Evolutionary conservation across 2,113 vertebrate genomes (phyloP).

Genomic region (Pseudonaja textilis): DNA sequence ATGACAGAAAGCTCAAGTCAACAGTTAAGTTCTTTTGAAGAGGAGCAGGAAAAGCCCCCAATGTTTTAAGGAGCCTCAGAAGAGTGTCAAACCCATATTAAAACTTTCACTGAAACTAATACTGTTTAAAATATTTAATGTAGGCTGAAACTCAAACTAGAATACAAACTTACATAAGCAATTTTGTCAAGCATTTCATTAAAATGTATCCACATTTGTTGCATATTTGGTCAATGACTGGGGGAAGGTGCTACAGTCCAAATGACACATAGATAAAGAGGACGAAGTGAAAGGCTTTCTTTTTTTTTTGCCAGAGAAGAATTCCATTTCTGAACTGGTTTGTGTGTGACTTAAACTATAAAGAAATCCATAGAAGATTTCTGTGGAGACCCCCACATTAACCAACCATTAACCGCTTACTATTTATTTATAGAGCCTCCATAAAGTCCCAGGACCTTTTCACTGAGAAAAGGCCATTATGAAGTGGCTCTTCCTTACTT

Average conservation of each 20-base stretch:
- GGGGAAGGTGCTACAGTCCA: neutral
- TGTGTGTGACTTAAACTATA: neutral
- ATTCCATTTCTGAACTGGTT: neutral
- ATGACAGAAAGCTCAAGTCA: neutral
- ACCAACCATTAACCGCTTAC: neutral
- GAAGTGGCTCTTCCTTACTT: neutral
- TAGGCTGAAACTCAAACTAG: neutral
- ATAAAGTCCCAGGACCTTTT: no score
- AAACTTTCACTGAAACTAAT: neutral
- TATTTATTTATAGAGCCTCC: no score
- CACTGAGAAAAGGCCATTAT: neutral
- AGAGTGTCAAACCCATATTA: neutral
- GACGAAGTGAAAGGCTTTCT: neutral
- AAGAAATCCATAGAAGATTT: no score
- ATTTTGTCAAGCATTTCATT: neutral
- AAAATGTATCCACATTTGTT: neutral
- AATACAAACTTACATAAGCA: neutral
- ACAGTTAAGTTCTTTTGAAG: neutral
- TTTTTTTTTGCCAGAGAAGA: neutral
- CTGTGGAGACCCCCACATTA: neutral
- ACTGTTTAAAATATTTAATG: neutral
- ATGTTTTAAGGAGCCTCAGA: neutral
- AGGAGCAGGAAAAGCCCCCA: neutral
- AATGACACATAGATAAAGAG: neutral
- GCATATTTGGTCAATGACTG: neutral